Percentiles rank a stretch among this genome's conserved stretches.
Evolutionary conservation across 2,797 vertebrate genomes (phyloP).

Genomic region (Rhinogobio ventralis): DNA sequence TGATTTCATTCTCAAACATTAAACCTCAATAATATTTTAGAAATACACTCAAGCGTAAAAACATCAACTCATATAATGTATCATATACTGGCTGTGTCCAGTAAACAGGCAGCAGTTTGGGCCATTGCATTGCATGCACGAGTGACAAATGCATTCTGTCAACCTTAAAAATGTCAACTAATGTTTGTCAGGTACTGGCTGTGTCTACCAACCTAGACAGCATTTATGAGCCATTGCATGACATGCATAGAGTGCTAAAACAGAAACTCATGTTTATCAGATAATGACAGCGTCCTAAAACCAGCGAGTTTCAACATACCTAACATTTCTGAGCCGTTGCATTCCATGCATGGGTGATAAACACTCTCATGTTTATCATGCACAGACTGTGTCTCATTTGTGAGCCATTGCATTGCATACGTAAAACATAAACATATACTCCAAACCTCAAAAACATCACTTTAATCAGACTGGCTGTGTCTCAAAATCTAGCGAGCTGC

Average conservation of each 20-base stretch:
- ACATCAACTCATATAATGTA: not conserved
- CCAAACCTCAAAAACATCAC: not conserved
- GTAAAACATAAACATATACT: not conserved
- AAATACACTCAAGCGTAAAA: not conserved
- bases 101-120: not conserved
- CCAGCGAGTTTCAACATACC: not conserved
- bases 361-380: conserved; percentile 19
- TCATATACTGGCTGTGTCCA: not conserved
- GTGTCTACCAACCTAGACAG: not conserved
- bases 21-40: not conserved
- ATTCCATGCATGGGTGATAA: conserved; percentile 8
- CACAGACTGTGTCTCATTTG: not conserved
- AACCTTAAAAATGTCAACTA: not conserved
- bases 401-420: not conserved
- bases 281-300: not conserved
- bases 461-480: not conserved
- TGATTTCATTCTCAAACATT: not conserved
- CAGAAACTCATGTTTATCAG: not conserved
- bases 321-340: not conserved
- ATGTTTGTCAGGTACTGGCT: not conserved
- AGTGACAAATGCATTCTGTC: not conserved
- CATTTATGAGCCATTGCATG: not conserved
- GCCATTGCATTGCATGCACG: not conserved
- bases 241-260: not conserved
- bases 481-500: not conserved